Evolutionary conservation across 2,113 vertebrate species (phyloP).

Genomic region (Silurus meridionalis): DNA sequence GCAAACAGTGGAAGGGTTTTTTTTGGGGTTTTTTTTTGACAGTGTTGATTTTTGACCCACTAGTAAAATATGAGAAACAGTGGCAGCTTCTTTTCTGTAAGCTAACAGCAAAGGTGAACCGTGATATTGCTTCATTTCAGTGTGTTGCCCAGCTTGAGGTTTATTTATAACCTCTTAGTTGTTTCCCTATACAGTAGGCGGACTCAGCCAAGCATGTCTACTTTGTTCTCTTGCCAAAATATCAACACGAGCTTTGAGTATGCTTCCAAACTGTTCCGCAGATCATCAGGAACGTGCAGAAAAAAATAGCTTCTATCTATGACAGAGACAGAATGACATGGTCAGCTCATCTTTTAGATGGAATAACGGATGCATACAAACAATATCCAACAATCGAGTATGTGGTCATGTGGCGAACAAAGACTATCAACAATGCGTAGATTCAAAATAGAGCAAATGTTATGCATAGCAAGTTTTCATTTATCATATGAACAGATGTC

Average conservation of each 20-base stretch:
- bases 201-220: neutral
- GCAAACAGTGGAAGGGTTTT: neutral
- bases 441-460: too few relatives aligned
- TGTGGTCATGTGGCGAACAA: too few relatives aligned
- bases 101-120: conserved; percentile 53
- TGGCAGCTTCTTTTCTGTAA: neutral
- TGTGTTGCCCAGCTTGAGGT: neutral
- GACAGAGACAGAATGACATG: neutral
- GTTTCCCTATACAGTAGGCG: neutral
- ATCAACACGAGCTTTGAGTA: neutral
- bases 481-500: too few relatives aligned
- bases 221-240: neutral
- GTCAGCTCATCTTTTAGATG: neutral
- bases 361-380: neutral
- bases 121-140: conserved; percentile 47
- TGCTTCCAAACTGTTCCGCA: neutral
- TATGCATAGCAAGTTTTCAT: too few relatives aligned
- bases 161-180: conserved; percentile 33
- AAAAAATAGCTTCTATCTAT: neutral
- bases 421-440: too few relatives aligned
- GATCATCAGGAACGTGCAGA: neutral
- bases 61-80: neutral
- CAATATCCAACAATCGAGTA: too few relatives aligned
- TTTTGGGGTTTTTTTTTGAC: neutral
- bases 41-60: too few relatives aligned